Base-by-base conservation (phyloP, 1,140 invertebrate genomes). In the Sitodiplosis mosellana region DNA sequence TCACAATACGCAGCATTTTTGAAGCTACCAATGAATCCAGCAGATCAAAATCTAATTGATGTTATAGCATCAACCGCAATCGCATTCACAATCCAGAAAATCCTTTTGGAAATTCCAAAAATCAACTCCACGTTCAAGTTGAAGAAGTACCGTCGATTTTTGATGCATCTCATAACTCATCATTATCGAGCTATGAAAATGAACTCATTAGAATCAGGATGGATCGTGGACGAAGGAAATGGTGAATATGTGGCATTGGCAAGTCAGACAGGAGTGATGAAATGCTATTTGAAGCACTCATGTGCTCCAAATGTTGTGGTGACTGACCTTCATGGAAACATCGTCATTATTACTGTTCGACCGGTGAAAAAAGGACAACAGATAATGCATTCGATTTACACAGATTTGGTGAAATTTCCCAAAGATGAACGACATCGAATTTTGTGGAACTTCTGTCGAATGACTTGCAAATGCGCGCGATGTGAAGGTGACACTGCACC, bases 291-390 rank as follows among this genome's bases (percentile, higher is more conserved):
- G n/a, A 95, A 95, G 68, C 91, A 95, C 63, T 87, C 86, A 15
- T 95, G 92, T 70, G 72, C 79, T 56, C 85, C 89, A 10, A 89
- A 89, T 69, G 77, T 90, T 7, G 68, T 80, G 0, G 73, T 83
- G 43, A 67, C 70, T 51, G 70, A 65, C 33, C 69, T 69, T 49
- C 64, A 74, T 38, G 68, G 71, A 12, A 65, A 66, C 33, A 66
- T 69, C 8, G 65, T 71, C 44, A 50, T 82, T 0, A 66, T 74
- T 55, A 72, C 78, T 11, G 56, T 80, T 27, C 67, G 75, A 52
- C 72, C 73, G 8, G 83, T 87, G 45, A 64, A 70, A 54, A 74
- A 74, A 56, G 78, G 75, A 17, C 70, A 76, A 54, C 74, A 83
- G 54, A 58, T 77, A 17, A 73, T 73, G 37, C 3, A 40, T 3